Evolutionary conservation across 2,888 invertebrate genomes (phyloP), one percentile per base, ranked within the genome.

Genomic region (Flexamia atlantica): DNA sequence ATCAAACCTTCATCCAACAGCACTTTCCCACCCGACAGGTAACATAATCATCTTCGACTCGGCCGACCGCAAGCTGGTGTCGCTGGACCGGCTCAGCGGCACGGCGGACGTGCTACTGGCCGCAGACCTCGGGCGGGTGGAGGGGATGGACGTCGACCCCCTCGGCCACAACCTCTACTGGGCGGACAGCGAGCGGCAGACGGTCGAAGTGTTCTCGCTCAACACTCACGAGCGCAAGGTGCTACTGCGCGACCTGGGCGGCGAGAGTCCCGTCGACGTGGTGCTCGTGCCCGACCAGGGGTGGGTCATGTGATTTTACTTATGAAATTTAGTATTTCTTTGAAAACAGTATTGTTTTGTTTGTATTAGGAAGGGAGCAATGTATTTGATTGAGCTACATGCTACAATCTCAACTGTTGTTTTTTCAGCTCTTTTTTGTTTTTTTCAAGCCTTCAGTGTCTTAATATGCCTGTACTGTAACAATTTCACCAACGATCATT

Each of bases 151-250:
- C 86, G 93, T 93, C 87, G 97, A 97, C 90, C 92, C 93, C 87
- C 90, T 93, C 10, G 93, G 95, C 0, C 94, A 95, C 85, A 94
- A 94, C 86, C 89, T 97, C 0, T 97, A 96, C 89, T 93, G 95
- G 91, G 90, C 94, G 83, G 95, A 97, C 89, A 90, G 91, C 0
- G 92, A 92, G 0, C 92, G 92, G 14, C 92, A 92, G 81, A 92
- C 92, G 0, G 90, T 97, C 0, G 96, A 96, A 88, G 93, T 93
- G 1, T 89, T 94, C 14, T 95, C 94, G 0, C 87, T 96, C 70
- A 90, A 90, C 74, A 94, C 92, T 0, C 90, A 90, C 28, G 90
- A 93, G 9, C 92, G 93, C 23, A 93, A 93, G 0, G 88, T 94
- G 17, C 88, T 97, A 0, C 89, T 94, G 60, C 92, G 92, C 83